These are phyloP conservation scores for Turdus rufiventris DNA, from an alignment of 2,113 vertebrate species.

Conservation along the genomic window DNA sequence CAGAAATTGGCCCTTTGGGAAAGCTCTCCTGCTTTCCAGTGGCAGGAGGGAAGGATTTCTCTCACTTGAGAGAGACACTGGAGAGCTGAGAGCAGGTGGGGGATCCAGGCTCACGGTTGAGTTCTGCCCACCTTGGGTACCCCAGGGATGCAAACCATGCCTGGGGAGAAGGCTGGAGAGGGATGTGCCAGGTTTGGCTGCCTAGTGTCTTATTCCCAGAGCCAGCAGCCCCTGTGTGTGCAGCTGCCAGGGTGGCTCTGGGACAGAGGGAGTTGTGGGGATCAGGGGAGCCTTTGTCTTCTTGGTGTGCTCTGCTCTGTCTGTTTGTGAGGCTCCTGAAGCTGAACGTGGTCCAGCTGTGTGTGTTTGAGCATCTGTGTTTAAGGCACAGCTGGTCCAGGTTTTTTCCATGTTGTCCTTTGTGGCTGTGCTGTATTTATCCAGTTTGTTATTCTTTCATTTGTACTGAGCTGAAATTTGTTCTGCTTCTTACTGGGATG, in stretches of 20 bases:
- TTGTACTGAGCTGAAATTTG: neutral
- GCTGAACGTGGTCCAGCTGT: neutral
- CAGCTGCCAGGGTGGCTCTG: neutral
- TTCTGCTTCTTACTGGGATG: neutral
- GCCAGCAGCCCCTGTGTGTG: neutral
- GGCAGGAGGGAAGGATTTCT: neutral
- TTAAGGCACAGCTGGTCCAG: neutral
- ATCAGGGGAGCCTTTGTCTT: neutral
- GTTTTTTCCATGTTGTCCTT: constrained; percentile 45
- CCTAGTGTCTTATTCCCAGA: neutral
- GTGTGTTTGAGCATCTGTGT: neutral
- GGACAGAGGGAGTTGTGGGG: accelerated
- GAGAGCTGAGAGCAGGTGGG: neutral
- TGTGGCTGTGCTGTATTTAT: constrained; percentile 27
- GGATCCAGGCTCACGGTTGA: neutral
- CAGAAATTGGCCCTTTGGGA: neutral
- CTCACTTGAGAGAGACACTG: neutral
- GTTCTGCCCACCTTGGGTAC: neutral
- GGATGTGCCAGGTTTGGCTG: neutral
- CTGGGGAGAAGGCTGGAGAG: neutral
- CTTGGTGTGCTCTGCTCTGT: neutral
- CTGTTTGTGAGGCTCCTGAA: neutral
- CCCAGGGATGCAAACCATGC: neutral
- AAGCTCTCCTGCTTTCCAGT: neutral
- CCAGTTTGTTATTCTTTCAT: constrained; percentile 17